Base-by-base conservation (phyloP, 1,140 invertebrate species). In the Drosophila parvula region DNA sequence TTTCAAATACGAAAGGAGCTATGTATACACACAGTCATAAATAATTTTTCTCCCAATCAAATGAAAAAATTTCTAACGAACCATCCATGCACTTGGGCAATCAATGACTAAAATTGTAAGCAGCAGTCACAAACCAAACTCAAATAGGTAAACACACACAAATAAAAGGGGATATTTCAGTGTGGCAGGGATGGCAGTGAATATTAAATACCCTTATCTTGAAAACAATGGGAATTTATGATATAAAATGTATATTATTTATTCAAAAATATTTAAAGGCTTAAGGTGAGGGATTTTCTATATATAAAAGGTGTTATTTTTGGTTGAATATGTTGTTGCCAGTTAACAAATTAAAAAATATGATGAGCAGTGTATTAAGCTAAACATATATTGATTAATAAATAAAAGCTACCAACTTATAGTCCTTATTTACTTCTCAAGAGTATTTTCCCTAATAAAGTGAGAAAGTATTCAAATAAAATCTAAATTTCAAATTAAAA, bases 1-100 rank as follows among this genome's bases (percentile, higher is more conserved):
- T 88, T 71, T 78, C 81, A 84, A 89, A 88, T 80, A 83, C 71
- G 22, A 38, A 58, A 11, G n/a, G 16, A 34, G 16, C 6, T 28
- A 12, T 27, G 18, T 44, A 5, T 47, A 44, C 69, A 64, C 69
- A 77, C 40, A 86, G 84, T 81, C 84, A 89, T 89, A 89, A 89
- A 89, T 89, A 89, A 89, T 89, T 89, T 89, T 88, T 88, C 34
- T 68, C 7, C 70, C 79, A 89, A 89, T 88, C 84, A 89, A 83
- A 82, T 10, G 18, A 81, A 81, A 88, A 83, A 84, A 77, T 80
- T 80, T 89, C 84, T 88, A 88, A 88, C 84, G 84, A 82, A 74
- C 67, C 64, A 57, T 56, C 80, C 80, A 73, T 77, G 62, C 67
- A 84, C 73, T 74, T 84, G 80, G 61, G 59, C 84, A 88, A 88